These are phyloP conservation scores for Pitangus sulphuratus DNA, from an alignment of 2,797 vertebrate genomes.

Conservation along the genomic window DNA sequence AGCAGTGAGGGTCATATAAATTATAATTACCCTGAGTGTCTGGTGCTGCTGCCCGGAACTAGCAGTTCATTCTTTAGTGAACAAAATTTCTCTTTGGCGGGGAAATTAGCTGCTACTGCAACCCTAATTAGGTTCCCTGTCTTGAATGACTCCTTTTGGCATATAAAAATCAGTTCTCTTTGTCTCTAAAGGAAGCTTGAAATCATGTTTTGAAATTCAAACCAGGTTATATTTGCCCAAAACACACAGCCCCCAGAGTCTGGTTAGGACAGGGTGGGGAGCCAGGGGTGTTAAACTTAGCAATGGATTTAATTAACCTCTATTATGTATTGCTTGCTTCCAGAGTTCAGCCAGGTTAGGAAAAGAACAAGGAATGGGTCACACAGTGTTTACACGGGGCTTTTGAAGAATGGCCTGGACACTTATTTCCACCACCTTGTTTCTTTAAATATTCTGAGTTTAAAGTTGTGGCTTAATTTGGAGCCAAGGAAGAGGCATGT, in stretches of 20 bases:
- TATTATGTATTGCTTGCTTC: slow-evolving; percentile 67
- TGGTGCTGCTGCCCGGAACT: slow-evolving; percentile 58
- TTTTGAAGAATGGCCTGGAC: slow-evolving; percentile 61
- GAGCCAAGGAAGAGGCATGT: slow-evolving; percentile 40
- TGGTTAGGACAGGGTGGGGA: slow-evolving; percentile 56
- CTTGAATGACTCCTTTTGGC: slow-evolving; percentile 28
- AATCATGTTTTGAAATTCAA: slow-evolving; percentile 61
- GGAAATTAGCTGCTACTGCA: slow-evolving; percentile 39
- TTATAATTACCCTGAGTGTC: slow-evolving; percentile 53
- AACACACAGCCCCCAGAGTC: slow-evolving; percentile 41
- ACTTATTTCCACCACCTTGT: not conserved
- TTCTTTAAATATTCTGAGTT: slow-evolving; percentile 56
- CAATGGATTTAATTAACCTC: slow-evolving; percentile 70
- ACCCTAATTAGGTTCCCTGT: slow-evolving; percentile 45
- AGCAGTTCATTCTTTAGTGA: slow-evolving; percentile 59
- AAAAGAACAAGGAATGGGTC: slow-evolving; percentile 69
- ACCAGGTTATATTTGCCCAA: slow-evolving; percentile 59
- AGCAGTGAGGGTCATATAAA: slow-evolving; percentile 50
- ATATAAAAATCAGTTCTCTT: slow-evolving; percentile 45
- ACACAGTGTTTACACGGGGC: slow-evolving; percentile 35
- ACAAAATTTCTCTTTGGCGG: slow-evolving; percentile 46
- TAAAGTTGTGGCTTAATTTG: slow-evolving; percentile 56
- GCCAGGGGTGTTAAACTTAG: slow-evolving; percentile 68
- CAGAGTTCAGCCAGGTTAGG: slow-evolving; percentile 69
- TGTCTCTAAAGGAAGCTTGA: slow-evolving; percentile 46